Evolutionary conservation across 2,888 invertebrate species (phyloP).

Genomic region (Campoplex nolae): DNA sequence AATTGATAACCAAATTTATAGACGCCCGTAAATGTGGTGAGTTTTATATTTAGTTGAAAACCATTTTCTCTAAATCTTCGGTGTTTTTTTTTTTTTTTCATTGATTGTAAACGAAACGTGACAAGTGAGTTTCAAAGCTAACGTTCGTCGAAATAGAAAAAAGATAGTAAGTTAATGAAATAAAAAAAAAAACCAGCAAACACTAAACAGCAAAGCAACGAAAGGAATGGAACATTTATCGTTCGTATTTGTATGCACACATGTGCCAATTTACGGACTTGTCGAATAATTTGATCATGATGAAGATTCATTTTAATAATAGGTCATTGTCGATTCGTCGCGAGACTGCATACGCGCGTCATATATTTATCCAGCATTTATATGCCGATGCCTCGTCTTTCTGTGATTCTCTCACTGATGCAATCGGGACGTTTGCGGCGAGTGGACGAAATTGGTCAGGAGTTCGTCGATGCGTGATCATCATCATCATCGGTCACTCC

Average conservation of each 20-base stretch:
- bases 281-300: conserved; percentile 40
- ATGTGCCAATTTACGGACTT: background rate
- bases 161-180: too few species aligned
- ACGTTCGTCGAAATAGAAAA: too few species aligned
- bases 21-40: background rate
- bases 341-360: background rate
- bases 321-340: conserved; percentile 15
- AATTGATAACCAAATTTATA: background rate
- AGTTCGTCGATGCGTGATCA: conserved; percentile 58
- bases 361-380: background rate
- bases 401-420: conserved; percentile 2
- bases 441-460: conserved; percentile 58
- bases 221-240: too few species aligned
- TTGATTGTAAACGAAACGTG: too few species aligned
- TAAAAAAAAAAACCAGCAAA: too few species aligned
- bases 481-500: conserved; percentile 64
- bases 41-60: background rate
- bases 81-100: background rate
- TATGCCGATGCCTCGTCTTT: conserved; percentile 2
- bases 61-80: background rate
- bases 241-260: background rate
- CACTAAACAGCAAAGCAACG: too few species aligned
- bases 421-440: conserved; percentile 58
- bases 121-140: too few species aligned
- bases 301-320: conserved; percentile 60